Base-by-base conservation (phyloP, 1,140 invertebrate species). In the Cotesia vestalis region DNA sequence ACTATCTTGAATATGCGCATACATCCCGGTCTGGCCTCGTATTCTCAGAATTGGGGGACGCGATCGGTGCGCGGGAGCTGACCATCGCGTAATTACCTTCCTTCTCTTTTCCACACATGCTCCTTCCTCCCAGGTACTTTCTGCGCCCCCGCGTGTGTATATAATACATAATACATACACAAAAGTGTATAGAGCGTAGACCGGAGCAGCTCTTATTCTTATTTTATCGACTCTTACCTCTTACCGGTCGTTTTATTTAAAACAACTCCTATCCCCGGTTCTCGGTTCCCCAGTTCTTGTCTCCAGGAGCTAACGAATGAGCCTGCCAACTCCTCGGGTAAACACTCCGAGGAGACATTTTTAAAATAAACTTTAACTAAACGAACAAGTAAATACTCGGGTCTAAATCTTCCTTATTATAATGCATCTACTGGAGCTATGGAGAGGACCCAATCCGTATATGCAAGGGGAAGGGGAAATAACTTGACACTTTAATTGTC, bases 1-100 rank as follows among this genome's bases (percentile, higher is more conserved):
- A 86, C 84, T 85, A 86, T 86, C 84, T 86, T 85, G 85, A 86
- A 85, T 86, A 85, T 85, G 84, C 82, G 84, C 83, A 86, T 85
- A 84, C 83, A 85, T 87, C 84, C 66, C 51, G 66, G 4, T 46
- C 40, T 55, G 66, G 66, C 51, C 66, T 67, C 66, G 66, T 67
- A 67, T 83, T 86, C 83, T 86, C 84, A 78, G 85, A 84, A 86
- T 72, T 66, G 81, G 84, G 82, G 81, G 78, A 85, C 82, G 79
- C 82, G 79, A 84, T 85, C 84, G 82, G 77, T 79, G 77, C 74
- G 63, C 77, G 79, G 77, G 75, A 76, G 80, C 77, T 84, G 81
- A 84, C 82, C 82, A 79, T 81, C 78, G 57, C 79, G 78, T 78
- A 76, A 79, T 75, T 74, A 76, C 79, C 74, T 67, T 60, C 64